Evolutionary conservation across 2,113 vertebrate species (phyloP).

Genomic region (Xiphophorus maculatus): DNA sequence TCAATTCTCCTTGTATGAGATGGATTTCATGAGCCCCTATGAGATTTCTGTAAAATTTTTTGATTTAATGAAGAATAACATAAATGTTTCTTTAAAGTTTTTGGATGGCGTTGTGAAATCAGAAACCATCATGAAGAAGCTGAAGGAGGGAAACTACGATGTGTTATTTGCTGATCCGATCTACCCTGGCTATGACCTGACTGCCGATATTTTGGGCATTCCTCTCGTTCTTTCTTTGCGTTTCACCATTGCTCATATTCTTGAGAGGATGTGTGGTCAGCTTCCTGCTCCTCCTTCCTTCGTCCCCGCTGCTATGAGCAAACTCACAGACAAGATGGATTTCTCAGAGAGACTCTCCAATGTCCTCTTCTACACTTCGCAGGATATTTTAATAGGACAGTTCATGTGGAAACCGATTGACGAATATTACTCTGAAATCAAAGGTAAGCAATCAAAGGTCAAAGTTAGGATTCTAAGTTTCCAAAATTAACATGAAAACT

Average conservation of each 20-base stretch:
- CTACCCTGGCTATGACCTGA: slow-evolving; percentile 64
- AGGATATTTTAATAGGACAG: slow-evolving; percentile 39
- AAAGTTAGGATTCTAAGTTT: not conserved
- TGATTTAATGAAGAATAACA: not conserved
- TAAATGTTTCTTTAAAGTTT: slow-evolving; percentile 13
- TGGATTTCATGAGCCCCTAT: slow-evolving; percentile 46
- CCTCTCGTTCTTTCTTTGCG: slow-evolving; percentile 72
- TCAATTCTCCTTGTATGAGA: slow-evolving; percentile 65
- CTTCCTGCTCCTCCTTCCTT: slow-evolving; percentile 75
- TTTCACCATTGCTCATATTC: slow-evolving; percentile 57
- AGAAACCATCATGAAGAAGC: slow-evolving; percentile 62
- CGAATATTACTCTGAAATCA: slow-evolving; percentile 73
- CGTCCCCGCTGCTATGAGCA: slow-evolving; percentile 70
- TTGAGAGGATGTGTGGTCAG: slow-evolving; percentile 74
- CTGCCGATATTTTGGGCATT: slow-evolving; percentile 69
- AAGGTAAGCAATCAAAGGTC: slow-evolving; percentile 58
- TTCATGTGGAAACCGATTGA: slow-evolving; percentile 42
- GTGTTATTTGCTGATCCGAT: slow-evolving; percentile 73
- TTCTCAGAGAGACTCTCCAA: slow-evolving; percentile 75
- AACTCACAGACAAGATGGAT: slow-evolving; percentile 76
- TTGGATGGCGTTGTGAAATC: slow-evolving; percentile 72
- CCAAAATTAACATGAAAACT: rapidly evolving
- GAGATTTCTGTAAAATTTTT: slow-evolving; percentile 42
- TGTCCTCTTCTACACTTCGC: slow-evolving; percentile 55
- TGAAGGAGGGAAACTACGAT: slow-evolving; percentile 70